These are phyloP conservation scores for Beris chalybata DNA, from an alignment of 2,888 invertebrate genomes.

Conservation along the genomic window DNA sequence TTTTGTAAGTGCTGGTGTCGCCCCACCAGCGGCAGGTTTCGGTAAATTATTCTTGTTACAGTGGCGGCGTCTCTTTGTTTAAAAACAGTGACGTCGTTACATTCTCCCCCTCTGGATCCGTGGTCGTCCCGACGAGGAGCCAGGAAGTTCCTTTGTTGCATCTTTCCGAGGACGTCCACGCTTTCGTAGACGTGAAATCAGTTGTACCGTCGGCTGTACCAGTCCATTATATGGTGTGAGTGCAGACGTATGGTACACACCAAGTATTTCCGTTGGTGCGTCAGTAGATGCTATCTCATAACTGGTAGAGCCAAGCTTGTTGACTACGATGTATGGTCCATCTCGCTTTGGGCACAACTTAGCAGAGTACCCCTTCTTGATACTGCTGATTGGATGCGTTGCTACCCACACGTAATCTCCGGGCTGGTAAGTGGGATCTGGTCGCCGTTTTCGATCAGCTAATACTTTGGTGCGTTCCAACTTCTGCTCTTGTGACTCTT, in stretches of 20 bases:
- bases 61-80: too few species aligned
- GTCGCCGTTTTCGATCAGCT: neutral
- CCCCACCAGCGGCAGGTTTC: too few species aligned
- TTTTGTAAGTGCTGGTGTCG: too few species aligned
- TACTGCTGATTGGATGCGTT: neutral
- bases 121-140: too few species aligned
- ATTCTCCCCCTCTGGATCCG: too few species aligned
- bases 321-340: conserved; percentile 41
- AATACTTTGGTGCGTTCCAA: neutral
- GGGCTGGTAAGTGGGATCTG: neutral
- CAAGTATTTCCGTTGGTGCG: neutral
- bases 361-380: conserved; percentile 32
- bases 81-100: too few species aligned
- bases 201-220: too few species aligned
- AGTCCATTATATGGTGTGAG: neutral
- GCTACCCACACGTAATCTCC: neutral
- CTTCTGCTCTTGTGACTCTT: neutral
- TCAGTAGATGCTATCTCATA: neutral
- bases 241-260: neutral
- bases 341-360: conserved; percentile 45
- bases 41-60: too few species aligned
- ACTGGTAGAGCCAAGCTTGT: neutral
- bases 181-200: too few species aligned
- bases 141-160: too few species aligned
- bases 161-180: too few species aligned